A percentile compares a stretch with the other conserved stretches of the same genome.
phyloP scores from a whole-genome alignment of 2,888 invertebrate genomes.

The Salpingus planirostris region DNA sequence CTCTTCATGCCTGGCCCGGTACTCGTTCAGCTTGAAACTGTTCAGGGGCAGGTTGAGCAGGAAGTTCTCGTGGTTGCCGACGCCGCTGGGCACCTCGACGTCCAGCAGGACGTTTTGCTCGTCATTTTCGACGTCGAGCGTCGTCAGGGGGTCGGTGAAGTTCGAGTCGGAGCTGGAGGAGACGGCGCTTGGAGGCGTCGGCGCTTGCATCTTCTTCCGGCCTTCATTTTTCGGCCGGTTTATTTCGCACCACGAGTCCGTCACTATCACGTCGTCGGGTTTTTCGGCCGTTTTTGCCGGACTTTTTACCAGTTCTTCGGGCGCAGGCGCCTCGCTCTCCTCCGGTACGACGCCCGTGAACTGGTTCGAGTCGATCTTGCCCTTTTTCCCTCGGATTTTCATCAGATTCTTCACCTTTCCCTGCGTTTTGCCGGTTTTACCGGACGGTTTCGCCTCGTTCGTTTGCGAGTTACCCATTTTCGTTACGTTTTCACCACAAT shows the following conservation, averaged over 20 bases:
- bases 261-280: conserved; percentile 20
- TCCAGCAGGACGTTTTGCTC: conserved; percentile 48
- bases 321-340: conserved; percentile 13
- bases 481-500: too few species aligned
- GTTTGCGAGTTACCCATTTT: conserved; percentile 50
- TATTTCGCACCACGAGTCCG: conserved; percentile 32
- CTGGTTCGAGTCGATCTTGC: conserved; percentile 31
- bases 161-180: conserved; percentile 60
- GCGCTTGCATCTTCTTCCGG: conserved; percentile 31
- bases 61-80: conserved; percentile 21
- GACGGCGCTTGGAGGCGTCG: conserved; percentile 44
- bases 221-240: conserved; percentile 21
- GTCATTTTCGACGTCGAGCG: conserved; percentile 49
- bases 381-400: conserved; percentile 41
- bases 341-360: conserved; percentile 31
- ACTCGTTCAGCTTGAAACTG: conserved; percentile 39
- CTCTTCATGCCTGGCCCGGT: conserved; percentile 31
- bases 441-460: conserved; percentile 40
- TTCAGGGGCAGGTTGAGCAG: conserved; percentile 32
- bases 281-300: conserved; percentile 12
- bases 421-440: conserved; percentile 49
- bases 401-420: conserved; percentile 50
- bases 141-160: conserved; percentile 62
- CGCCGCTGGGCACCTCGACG: conserved; percentile 25
- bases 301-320: conserved; percentile 7